These are phyloP conservation scores for Choloepus didactylus DNA, from an alignment of 2,797 vertebrate genomes.

Conservation along the genomic window DNA sequence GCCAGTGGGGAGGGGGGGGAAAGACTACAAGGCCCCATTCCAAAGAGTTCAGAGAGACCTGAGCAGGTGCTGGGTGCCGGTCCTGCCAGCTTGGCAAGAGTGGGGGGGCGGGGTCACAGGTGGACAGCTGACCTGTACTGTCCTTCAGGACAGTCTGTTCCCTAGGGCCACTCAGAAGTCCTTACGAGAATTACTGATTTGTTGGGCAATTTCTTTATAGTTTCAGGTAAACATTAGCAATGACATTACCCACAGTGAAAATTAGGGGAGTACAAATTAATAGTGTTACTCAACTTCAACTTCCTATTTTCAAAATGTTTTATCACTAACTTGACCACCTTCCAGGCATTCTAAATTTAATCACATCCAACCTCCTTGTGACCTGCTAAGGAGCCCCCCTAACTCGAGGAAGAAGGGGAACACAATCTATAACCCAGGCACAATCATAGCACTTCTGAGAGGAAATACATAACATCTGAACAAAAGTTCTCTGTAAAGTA, in stretches of 20 bases:
- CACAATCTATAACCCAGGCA: background rate
- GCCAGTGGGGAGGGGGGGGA: fast-evolving
- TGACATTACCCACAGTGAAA: background rate
- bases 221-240: background rate
- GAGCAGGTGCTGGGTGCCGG: background rate
- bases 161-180: background rate
- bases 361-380: background rate
- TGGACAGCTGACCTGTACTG: background rate
- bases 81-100: background rate
- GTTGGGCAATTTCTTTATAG: slow-evolving; percentile 39
- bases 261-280: background rate
- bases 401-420: background rate
- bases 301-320: background rate
- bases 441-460: background rate
- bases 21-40: background rate
- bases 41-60: background rate
- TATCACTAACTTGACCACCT: background rate
- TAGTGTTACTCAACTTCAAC: background rate
- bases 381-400: background rate
- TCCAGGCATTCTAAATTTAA: background rate
- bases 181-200: slow-evolving; percentile 12
- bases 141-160: background rate
- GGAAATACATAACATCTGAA: background rate
- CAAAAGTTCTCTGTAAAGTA: background rate
- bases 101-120: background rate